A percentile compares a stretch with the other conserved stretches of the same genome.
phyloP scores from a whole-genome alignment of 2,888 invertebrate genomes.

The Apodemia zela region DNA sequence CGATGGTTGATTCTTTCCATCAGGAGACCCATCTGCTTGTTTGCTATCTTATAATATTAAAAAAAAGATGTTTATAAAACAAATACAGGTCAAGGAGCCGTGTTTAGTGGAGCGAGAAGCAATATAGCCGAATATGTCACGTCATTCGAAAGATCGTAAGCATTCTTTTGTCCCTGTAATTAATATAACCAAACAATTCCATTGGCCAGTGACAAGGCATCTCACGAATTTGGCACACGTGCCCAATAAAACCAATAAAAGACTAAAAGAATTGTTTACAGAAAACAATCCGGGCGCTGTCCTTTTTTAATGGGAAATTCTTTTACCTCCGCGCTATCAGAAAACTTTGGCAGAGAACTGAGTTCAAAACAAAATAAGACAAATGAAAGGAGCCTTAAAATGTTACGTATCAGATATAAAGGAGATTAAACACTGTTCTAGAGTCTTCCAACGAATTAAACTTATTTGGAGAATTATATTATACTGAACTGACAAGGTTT shows the following conservation, averaged over 20 bases:
- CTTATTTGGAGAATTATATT: constrained; percentile 5
- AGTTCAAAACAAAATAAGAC: constrained; percentile 63
- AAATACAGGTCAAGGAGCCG: not conserved
- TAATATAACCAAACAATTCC: constrained; percentile 15
- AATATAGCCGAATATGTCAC: not conserved
- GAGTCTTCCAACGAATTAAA: not conserved
- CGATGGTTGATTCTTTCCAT: no score
- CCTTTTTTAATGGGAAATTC: constrained; percentile 68
- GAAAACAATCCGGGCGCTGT: constrained; percentile 62
- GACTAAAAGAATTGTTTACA: constrained; percentile 59
- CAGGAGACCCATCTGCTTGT: no score
- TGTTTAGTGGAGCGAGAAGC: not conserved
- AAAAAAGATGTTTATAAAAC: not conserved
- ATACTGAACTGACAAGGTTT: not conserved
- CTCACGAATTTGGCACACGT: constrained; percentile 51
- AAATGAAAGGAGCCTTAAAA: constrained; percentile 47
- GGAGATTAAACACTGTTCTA: constrained; percentile 22
- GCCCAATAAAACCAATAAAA: constrained; percentile 65
- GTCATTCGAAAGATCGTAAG: not conserved
- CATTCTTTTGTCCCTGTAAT: constrained; percentile 4
- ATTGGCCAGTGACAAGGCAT: constrained; percentile 28
- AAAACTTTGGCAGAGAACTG: constrained; percentile 52
- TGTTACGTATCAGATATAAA: constrained; percentile 25
- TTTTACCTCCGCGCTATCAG: constrained; percentile 54
- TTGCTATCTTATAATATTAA: no score